phyloP scores from a whole-genome alignment of 2,113 vertebrate genomes.

The Pseudorectes ferrugineus region DNA sequence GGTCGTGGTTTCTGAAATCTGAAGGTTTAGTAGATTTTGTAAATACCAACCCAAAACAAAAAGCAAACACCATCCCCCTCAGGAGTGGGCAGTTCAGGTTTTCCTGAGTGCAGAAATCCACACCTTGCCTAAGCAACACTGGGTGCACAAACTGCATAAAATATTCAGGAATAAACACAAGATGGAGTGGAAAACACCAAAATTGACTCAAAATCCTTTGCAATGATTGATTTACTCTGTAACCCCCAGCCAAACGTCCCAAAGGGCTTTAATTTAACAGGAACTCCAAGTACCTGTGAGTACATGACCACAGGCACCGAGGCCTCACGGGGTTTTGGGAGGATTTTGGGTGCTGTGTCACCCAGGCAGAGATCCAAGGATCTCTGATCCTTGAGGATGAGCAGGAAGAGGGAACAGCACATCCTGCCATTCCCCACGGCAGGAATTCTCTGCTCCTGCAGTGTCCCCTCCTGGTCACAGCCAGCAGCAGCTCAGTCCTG shows the following conservation, averaged over 20 bases:
- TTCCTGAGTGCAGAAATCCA: not conserved
- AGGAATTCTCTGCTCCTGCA: not conserved
- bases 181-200: not conserved
- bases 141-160: not conserved
- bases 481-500: not conserved
- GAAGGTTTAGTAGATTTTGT: not conserved
- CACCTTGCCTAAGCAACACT: not conserved
- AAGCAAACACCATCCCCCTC: not conserved
- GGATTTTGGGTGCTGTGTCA: not conserved
- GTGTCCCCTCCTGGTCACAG: slow-evolving; percentile 6
- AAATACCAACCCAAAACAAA: not conserved
- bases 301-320: fast-evolving
- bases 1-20: not conserved
- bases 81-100: not conserved
- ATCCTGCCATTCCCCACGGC: not conserved
- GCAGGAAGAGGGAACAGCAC: not conserved
- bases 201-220: not conserved
- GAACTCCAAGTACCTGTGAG: not conserved
- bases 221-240: fast-evolving
- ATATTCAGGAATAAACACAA: not conserved
- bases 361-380: not conserved
- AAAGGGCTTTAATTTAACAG: not conserved
- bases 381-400: not conserved
- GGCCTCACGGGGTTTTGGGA: fast-evolving
- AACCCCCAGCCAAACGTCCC: not conserved